A percentile compares a stretch with the other conserved stretches of the same genome.
Conservation (phyloP, 2,888 invertebrate species). For the Dexiosoma caninum region DNA sequence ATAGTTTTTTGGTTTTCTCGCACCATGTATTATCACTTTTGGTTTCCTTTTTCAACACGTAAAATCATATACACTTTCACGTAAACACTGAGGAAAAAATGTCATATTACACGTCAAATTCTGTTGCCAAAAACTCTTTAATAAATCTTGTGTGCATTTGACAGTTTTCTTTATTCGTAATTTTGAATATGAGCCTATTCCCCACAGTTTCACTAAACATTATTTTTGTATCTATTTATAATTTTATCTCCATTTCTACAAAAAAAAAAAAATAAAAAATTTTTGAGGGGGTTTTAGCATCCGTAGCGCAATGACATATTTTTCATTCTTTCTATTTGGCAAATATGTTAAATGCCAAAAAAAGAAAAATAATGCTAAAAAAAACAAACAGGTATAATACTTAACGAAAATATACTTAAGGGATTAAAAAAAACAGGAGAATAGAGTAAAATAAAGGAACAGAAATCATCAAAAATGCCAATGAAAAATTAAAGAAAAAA, state of each 20-base stretch:
- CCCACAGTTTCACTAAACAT: slow-evolving; percentile 10
- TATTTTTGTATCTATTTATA: neutral
- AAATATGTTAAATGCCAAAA: slow-evolving; percentile 17
- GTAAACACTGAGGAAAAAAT: too few species aligned
- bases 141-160: neutral
- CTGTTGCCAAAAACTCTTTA: slow-evolving; percentile 41
- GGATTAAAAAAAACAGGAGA: slow-evolving; percentile 48
- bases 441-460: neutral
- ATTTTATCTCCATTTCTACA: too few species aligned
- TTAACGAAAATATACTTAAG: slow-evolving; percentile 60
- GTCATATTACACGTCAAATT: slow-evolving; percentile 39
- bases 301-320: slow-evolving; percentile 31
- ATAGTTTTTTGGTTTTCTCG: too few species aligned
- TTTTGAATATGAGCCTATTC: slow-evolving; percentile 16
- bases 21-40: too few species aligned
- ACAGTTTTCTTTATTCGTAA: neutral
- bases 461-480: slow-evolving; percentile 39
- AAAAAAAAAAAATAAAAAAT: slow-evolving; percentile 32
- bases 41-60: too few species aligned
- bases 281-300: slow-evolving; percentile 34
- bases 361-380: neutral
- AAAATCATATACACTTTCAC: too few species aligned
- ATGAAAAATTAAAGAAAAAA: slow-evolving; percentile 1
- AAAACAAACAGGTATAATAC: slow-evolving; percentile 41
- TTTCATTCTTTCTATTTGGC: neutral